Conservation (phyloP, 2,888 invertebrate genomes). For the Orthosia gracilis region DNA sequence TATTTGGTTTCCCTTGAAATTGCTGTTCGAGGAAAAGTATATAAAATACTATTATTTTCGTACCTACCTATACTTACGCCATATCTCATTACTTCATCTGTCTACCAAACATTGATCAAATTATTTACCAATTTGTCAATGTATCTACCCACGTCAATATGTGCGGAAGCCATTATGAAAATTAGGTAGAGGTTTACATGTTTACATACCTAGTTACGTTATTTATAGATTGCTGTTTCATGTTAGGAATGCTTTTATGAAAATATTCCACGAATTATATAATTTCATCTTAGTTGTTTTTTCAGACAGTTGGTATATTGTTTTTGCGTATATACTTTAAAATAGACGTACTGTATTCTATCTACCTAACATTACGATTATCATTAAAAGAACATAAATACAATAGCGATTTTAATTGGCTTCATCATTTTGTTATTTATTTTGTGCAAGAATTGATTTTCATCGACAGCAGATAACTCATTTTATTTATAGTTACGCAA, state of each 20-base stretch:
- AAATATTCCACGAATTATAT: not conserved
- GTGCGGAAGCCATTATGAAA: slow-evolving; percentile 5
- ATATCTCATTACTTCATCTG: not conserved
- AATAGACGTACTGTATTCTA: no score
- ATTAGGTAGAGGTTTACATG: not conserved
- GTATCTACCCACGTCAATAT: slow-evolving; percentile 6
- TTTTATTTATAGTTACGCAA: not conserved
- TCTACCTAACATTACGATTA: not conserved
- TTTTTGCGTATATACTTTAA: no score
- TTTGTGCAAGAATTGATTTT: not conserved
- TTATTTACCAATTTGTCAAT: slow-evolving; percentile 12
- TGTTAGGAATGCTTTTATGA: not conserved
- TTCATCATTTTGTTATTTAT: slow-evolving; percentile 3
- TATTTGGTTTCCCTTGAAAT: no score
- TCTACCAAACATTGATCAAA: not conserved
- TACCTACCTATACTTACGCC: not conserved
- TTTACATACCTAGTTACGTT: not conserved
- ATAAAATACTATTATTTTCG: not conserved
- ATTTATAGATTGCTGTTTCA: not conserved
- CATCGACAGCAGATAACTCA: not conserved
- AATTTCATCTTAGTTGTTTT: not conserved
- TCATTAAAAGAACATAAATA: not conserved
- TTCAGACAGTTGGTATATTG: no score
- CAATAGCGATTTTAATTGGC: slow-evolving; percentile 10
- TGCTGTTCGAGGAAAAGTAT: not conserved